Base-by-base conservation (phyloP, 2,888 invertebrate genomes). In the Phasia obesa region DNA sequence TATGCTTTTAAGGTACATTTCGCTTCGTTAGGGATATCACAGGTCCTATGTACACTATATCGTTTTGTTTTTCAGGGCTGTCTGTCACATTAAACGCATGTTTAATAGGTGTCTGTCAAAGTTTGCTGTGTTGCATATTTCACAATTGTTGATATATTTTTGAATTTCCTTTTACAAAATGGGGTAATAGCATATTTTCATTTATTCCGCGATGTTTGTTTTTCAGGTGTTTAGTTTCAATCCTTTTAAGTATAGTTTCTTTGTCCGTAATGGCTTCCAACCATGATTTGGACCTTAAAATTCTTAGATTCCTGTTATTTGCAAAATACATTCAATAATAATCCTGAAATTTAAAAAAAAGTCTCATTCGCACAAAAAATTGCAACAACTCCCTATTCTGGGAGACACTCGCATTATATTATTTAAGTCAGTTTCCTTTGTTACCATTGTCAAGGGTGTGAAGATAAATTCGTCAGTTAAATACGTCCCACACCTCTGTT, bases 1-100 rank as follows among this genome's bases (percentile, higher is more conserved):
- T n/a, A n/a, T n/a, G n/a, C n/a, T n/a, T n/a, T n/a, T n/a, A n/a
- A n/a, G 44, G 44, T 75, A 76, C 67, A 76, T 69, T 69, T 25
- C 38, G 65, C 67, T 76, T 38, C 67, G 49, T 17, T 23, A 49
- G 6, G 67, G 67, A 25, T 57, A 75, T 65, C 75, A 75, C 17
- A 67, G 65, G 25, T 76, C n/a, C 76, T 25, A 76, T 70, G 44
- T 77, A 27, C 6, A 69, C 47, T 69, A 69, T 49, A n/a, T n/a
- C n/a, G n/a, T n/a, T n/a, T n/a, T n/a, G n/a, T n/a, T n/a, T n/a
- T n/a, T n/a, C n/a, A n/a, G n/a, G n/a, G n/a, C n/a, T n/a, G n/a
- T n/a, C n/a, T n/a, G n/a, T n/a, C n/a, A n/a, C n/a, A n/a, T n/a
- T n/a, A n/a, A n/a, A n/a, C n/a, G n/a, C n/a, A n/a, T n/a, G n/a